A percentile compares a stretch with the other conserved stretches of the same genome.
Evolutionary conservation across 2,797 vertebrate genomes (phyloP).

Genomic region (Sphaeramia orbicularis): DNA sequence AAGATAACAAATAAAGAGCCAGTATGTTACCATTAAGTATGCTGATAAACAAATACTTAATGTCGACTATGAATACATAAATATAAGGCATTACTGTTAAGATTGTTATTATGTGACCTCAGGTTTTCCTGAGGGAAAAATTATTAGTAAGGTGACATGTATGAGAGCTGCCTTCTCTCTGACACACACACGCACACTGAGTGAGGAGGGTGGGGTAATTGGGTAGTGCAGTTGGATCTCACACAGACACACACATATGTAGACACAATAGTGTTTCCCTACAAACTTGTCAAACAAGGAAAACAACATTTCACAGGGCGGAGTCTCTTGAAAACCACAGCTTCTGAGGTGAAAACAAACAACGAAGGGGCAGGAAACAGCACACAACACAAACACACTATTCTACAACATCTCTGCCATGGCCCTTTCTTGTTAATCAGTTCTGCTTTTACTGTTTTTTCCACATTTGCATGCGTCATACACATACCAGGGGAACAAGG

Average conservation of each 20-base stretch:
- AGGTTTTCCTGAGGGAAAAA: conserved; percentile 20
- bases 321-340: conserved; percentile 37
- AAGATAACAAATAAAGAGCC: too few species aligned
- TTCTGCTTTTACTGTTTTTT: too few species aligned
- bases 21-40: too few species aligned
- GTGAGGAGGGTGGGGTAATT: conserved; percentile 30
- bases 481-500: too few species aligned
- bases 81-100: too few species aligned
- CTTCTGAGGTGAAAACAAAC: conserved; percentile 42
- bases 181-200: conserved; percentile 9
- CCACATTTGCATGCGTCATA: too few species aligned
- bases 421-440: too few species aligned
- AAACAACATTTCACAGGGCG: conserved; percentile 67
- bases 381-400: not conserved
- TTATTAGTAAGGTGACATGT: conserved; percentile 21
- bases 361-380: conserved; percentile 20
- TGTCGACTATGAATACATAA: too few species aligned
- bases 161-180: not conserved
- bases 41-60: too few species aligned
- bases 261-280: conserved; percentile 1
- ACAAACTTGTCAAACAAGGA: conserved; percentile 68
- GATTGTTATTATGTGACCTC: conserved; percentile 2
- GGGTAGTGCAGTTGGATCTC: conserved; percentile 1
- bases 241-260: conserved; percentile 23
- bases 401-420: too few species aligned